Conservation (phyloP, 2,888 invertebrate species). For the Loripinus fragilis region DNA sequence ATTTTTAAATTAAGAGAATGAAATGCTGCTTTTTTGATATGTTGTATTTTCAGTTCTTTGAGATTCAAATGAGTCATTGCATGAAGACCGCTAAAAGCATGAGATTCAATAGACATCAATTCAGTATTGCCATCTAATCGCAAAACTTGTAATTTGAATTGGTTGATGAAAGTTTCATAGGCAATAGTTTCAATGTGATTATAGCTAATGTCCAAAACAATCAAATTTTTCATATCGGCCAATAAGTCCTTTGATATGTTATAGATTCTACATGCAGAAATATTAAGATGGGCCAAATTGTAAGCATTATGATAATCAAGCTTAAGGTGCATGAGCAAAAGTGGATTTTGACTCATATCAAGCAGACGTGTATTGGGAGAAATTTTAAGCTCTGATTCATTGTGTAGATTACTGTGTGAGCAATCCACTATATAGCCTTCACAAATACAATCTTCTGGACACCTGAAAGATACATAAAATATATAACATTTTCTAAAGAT, state of each 20-base stretch:
- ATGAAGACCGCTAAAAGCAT: not conserved
- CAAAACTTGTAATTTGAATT: not conserved
- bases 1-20: not conserved
- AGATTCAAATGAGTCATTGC: not conserved
- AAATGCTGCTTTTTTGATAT: not conserved
- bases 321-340: not conserved
- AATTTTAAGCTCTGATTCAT: no score
- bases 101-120: not conserved
- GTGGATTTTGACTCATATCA: not conserved
- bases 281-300: not conserved
- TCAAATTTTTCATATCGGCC: not conserved
- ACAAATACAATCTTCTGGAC: no score
- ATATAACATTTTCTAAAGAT: no score
- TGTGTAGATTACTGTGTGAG: no score
- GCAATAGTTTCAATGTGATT: not conserved
- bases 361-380: not conserved
- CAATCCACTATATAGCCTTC: no score
- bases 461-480: no score
- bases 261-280: not conserved
- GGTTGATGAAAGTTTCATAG: not conserved
- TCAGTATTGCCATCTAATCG: not conserved
- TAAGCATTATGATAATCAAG: not conserved
- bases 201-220: not conserved
- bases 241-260: not conserved
- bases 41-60: not conserved